Percentiles rank a stretch among this genome's conserved stretches.
Evolutionary conservation across 2,888 invertebrate genomes (phyloP).

Genomic region (Arenicola marina): DNA sequence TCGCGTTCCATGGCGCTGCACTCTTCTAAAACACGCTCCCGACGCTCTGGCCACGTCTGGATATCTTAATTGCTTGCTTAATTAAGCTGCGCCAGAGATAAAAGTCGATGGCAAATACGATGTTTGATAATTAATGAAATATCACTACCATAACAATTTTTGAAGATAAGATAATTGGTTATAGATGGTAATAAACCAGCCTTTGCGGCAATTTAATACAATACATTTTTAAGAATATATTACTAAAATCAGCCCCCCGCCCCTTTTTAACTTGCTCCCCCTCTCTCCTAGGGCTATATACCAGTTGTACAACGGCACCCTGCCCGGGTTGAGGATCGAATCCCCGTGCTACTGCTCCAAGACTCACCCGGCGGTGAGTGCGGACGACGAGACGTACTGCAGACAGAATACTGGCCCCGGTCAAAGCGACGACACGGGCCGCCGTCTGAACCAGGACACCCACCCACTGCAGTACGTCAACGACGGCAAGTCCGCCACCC

Average conservation of each 20-base stretch:
- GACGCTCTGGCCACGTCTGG: too few species aligned
- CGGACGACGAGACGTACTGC: constrained; percentile 11
- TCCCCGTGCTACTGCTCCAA: constrained; percentile 16
- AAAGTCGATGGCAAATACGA: too few species aligned
- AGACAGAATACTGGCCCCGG: not conserved
- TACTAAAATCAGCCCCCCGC: not conserved
- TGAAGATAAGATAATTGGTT: too few species aligned
- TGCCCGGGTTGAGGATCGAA: constrained; percentile 11
- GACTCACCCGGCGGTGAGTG: constrained; percentile 3
- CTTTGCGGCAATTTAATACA: too few species aligned
- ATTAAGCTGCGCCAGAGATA: too few species aligned
- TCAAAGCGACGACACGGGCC: not conserved
- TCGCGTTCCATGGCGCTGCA: too few species aligned
- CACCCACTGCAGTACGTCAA: constrained; percentile 19
- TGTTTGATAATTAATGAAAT: too few species aligned
- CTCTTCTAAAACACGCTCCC: too few species aligned
- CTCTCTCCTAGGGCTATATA: not conserved
- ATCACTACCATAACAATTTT: too few species aligned
- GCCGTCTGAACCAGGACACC: not conserved
- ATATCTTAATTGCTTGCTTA: too few species aligned
- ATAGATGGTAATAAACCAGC: too few species aligned
- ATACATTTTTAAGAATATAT: too few species aligned
- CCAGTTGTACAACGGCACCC: constrained; percentile 2
- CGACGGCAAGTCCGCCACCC: constrained; percentile 17
- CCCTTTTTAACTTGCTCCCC: not conserved